phyloP scores from a whole-genome alignment of 2,888 invertebrate species.

The Perithous albicinctus region DNA sequence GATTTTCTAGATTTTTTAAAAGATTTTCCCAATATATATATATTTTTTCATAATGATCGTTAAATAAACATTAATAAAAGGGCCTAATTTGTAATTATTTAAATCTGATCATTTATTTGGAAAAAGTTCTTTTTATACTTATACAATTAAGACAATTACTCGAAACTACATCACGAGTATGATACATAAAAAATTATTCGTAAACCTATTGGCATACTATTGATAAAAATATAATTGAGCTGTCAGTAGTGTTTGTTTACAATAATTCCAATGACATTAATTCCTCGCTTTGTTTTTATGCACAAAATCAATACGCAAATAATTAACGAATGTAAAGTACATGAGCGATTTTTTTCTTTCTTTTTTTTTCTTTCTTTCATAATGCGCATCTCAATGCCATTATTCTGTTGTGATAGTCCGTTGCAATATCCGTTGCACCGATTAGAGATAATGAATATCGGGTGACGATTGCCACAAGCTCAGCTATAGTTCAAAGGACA shows the following conservation, averaged over 20 bases:
- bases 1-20: too few relatives aligned
- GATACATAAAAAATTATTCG: background rate
- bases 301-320: background rate
- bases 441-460: background rate
- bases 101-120: too few relatives aligned
- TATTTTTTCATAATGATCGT: too few relatives aligned
- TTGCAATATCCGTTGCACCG: constrained; percentile 7
- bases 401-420: background rate
- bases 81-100: too few relatives aligned
- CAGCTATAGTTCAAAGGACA: constrained; percentile 20
- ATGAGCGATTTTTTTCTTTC: constrained; percentile 5
- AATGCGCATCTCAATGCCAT: background rate
- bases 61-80: too few relatives aligned
- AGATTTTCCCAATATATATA: too few relatives aligned
- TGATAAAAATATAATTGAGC: background rate
- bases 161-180: background rate
- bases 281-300: background rate
- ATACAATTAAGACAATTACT: too few relatives aligned
- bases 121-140: too few relatives aligned
- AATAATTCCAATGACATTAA: background rate
- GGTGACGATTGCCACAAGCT: background rate
- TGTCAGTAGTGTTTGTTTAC: background rate
- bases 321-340: constrained; percentile 54
- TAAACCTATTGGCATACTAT: background rate
- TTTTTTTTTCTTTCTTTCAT: background rate